Base-by-base conservation (phyloP, 2,888 invertebrate species). In the Blera fallax region DNA sequence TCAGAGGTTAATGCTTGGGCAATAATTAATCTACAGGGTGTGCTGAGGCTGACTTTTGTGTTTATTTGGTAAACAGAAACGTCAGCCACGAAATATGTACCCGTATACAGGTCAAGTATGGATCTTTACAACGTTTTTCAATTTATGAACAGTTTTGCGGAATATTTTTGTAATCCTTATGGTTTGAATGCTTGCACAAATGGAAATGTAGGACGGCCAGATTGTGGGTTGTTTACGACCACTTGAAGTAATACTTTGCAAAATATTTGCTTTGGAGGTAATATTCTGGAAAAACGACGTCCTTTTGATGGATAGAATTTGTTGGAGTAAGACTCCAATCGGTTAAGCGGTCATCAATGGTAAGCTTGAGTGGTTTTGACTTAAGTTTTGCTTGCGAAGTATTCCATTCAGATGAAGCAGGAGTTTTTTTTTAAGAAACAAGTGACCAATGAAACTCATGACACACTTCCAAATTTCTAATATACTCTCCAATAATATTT, bases 21-120 rank as follows among this genome's bases (percentile, higher is more conserved):
- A 52, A 64, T 73, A 52, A 73, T 64, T 73, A 43, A 73, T 54
- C 24, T 32, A 43, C 62, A 21, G 32, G 21, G 43, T 54, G 52
- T 40, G 6, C 18, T 34, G n/a, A 21, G 29, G 27, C 29, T 16
- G 14, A 11, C 11, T 32, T 11, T n/a, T 34, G 34, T 50, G 18
- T 58, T 58, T 18, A 40, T 58, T 40, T 52, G 34, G 37, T 27
- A 52, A 52, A 67, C 27, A 27, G 0, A 18, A 56, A 50, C 2
- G 8, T 18, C 18, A 1, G 8, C 18, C 18, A 21, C 45, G 45
- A 45, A 18, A 7, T 5, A 6, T n/a, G 18, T 45, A 24, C 2
- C 8, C 10, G 1, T 16, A 64, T 64, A 14, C n/a, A 64, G 45
- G 45, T 48, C 18, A 64, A 64, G 62, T n/a, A 32, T 6, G 52